These are phyloP conservation scores for Stichopus chloronotus DNA, from an alignment of 35 echinoderm and acorn worm genomes.

Conservation along the genomic window DNA sequence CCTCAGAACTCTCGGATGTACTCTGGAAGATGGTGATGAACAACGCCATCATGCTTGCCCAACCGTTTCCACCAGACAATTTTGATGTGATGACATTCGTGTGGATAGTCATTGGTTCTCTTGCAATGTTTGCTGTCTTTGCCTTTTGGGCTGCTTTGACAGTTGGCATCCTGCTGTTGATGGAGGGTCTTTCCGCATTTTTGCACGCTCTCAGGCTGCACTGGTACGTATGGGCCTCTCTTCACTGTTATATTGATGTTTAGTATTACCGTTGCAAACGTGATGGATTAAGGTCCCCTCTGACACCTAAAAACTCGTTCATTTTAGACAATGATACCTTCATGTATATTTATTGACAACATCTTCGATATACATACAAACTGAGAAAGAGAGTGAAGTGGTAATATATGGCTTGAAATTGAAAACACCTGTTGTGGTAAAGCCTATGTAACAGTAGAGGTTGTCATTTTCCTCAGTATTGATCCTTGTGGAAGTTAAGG, in stretches of 20 bases:
- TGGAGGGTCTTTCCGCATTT: slow-evolving; percentile 96
- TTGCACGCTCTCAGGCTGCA: slow-evolving; percentile 85
- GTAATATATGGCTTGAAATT: too few relatives aligned
- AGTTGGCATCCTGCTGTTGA: slow-evolving; percentile 74
- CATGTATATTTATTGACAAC: not conserved
- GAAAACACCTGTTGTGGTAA: too few relatives aligned
- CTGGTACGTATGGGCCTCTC: slow-evolving; percentile 60
- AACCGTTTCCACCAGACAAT: not conserved
- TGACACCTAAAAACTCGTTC: not conserved
- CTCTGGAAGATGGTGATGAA: slow-evolving; percentile 93
- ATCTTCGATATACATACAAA: too few relatives aligned
- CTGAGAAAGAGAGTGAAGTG: too few relatives aligned
- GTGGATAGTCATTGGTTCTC: slow-evolving; percentile 12
- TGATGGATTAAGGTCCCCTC: not conserved
- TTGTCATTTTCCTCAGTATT: too few relatives aligned
- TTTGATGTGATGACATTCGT: not conserved
- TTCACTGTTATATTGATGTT: too few relatives aligned
- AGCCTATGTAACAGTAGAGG: too few relatives aligned
- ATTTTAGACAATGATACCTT: not conserved
- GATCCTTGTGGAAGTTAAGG: too few relatives aligned
- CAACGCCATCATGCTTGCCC: slow-evolving; percentile 20
- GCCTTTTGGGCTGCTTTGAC: slow-evolving; percentile 76
- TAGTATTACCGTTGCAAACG: not conserved
- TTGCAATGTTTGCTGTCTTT: slow-evolving; percentile 61
- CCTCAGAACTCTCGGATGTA: slow-evolving; percentile 89